Evolutionary conservation across 2,888 invertebrate genomes (phyloP).

Genomic region (Agrotis ipsilon): DNA sequence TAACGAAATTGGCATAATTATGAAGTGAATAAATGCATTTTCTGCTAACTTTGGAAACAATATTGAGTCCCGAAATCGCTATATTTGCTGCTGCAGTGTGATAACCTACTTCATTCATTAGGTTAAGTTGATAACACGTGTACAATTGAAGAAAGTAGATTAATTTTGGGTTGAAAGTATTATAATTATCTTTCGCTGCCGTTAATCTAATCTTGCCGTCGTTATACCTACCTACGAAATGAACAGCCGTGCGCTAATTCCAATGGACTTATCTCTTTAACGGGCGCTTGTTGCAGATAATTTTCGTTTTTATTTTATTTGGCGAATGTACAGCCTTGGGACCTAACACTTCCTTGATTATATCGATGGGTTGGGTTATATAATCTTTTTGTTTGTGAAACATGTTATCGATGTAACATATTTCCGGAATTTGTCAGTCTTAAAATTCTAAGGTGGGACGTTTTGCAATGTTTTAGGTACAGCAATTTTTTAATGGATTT

Average conservation of each 20-base stretch:
- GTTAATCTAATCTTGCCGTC: slow-evolving; percentile 77
- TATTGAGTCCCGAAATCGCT: neutral
- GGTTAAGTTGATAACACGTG: neutral
- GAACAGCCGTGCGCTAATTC: slow-evolving; percentile 44
- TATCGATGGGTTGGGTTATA: slow-evolving; percentile 56
- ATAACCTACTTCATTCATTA: neutral
- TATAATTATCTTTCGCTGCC: slow-evolving; percentile 58
- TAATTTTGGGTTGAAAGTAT: slow-evolving; percentile 43
- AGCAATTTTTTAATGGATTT: neutral
- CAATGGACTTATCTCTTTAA: slow-evolving; percentile 42
- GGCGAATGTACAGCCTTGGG: slow-evolving; percentile 60
- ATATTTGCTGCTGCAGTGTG: neutral
- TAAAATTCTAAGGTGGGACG: slow-evolving; percentile 23
- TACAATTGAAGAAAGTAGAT: slow-evolving; percentile 21
- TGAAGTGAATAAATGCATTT: neutral
- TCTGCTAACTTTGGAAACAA: neutral
- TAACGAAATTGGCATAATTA: slow-evolving; percentile 44
- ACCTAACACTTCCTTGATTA: slow-evolving; percentile 53
- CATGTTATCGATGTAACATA: slow-evolving; percentile 41
- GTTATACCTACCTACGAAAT: slow-evolving; percentile 67
- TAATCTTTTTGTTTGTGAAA: slow-evolving; percentile 47
- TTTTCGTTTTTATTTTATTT: slow-evolving; percentile 40
- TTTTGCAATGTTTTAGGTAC: neutral
- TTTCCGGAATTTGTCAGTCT: slow-evolving; percentile 29
- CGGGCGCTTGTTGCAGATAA: slow-evolving; percentile 36